Base-by-base conservation (phyloP, 2,888 invertebrate genomes). In the Maniola hyperantus region DNA sequence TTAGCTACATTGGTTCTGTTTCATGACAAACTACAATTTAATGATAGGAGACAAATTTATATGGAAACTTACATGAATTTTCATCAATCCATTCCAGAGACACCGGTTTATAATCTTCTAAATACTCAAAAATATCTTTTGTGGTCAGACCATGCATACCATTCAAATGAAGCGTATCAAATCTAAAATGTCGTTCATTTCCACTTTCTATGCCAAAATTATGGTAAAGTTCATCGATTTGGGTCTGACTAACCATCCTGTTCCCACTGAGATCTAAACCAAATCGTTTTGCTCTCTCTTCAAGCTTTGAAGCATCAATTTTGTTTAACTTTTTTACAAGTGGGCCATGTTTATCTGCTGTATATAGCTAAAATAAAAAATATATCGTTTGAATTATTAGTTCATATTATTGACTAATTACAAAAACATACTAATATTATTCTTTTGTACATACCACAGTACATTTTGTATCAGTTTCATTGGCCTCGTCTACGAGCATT, bases 81-180 rank as follows among this genome's bases (percentile, higher is more conserved):
- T 96, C 95, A 88, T 96, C 95, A 67, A 97, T 94, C 96, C 97
- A 97, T 87, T 97, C 97, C 61, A 97, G 93, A 10, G 94, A 94
- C 11, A 94, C 89, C n/a, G 97, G 97, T 62, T 94, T 94, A 83
- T 95, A 96, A 73, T 95, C 95, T 81, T 94, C 93, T 80, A 97
- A 95, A 85, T 97, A 97, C 73, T 94, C 94, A 81, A 97, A 95
- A 60, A 97, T 94, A 82, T 97, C 97, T 80, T 95, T 94, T 4
- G 96, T 96, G 74, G 93, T 95, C 93, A 97, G 94, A 44, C 95
- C 94, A 75, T 95, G 94, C 0, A 96, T 94, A 59, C 97, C 97
- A 79, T 95, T 90, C 80, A 97, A 89, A 82, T 97, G 96, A 58
- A 97, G 85, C 20, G 96, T 94, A 83, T 97, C 96, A 76, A 96